Base-by-base conservation (phyloP, 2,113 vertebrate genomes). In the Osmerus eperlanus region DNA sequence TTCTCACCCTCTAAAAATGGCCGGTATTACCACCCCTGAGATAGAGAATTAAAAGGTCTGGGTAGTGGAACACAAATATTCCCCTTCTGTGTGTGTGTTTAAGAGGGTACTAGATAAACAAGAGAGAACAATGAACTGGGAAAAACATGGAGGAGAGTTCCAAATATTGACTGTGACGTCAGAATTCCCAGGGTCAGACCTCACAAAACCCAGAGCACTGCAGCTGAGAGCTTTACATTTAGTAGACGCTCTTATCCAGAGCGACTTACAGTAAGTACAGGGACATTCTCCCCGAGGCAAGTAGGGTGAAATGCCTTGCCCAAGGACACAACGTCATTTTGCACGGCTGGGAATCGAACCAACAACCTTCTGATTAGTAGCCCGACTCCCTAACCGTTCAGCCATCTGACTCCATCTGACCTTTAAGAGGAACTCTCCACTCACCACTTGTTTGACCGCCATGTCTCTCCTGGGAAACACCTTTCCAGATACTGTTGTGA, bases 141-240 rank as follows among this genome's bases (percentile, higher is more conserved):
- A 41, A n/a, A 65, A 29, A 36, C 32, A 65, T 7, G 19, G 19
- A 65, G 36, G 18, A 36, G 29, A 56, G 29, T 32, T 60, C 56
- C 18, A 56, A 58, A 58, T 58, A 58, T 59, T 59, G 67, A 58
- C 67, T 19, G 54, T 36, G 56, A 58, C 54, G 12, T 69, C 67
- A 69, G 16, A 64, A 12, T 73, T 74, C 80, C 62, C 82, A 65
- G 81, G 82, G 78, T 87, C 83, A 82, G 71, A 65, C 78, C 81
- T 79, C 72, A 36, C 70, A 78, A 84, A 85, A 81, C 55, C 68
- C n/a, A 65, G 18, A 65, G 41, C 5, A 16, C 5, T 12, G n/a
- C 55, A 56, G 55, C 55, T 56, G 55, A 47, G 41, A 47, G 41
- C 41, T 3, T 36, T 23, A 23, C 23, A 23, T 23, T 23, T 23